Evolutionary conservation across 2,113 vertebrate genomes (phyloP), one percentile per base, ranked within the genome.

Genomic region (Herpailurus yagouaroundi): DNA sequence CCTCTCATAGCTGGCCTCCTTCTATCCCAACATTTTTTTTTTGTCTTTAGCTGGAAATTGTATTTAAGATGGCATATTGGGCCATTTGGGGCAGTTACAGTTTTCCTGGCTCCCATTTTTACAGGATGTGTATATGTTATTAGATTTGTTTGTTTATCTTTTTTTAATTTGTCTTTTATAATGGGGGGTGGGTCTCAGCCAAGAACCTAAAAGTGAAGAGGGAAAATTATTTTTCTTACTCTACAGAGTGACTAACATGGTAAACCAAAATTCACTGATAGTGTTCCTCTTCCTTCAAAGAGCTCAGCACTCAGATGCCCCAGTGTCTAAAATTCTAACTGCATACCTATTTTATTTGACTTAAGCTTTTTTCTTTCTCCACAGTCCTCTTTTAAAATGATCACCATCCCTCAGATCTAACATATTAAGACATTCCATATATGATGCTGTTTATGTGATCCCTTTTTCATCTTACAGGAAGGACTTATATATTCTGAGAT

Each of bases 311-410:
- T 85, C 50, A 48, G 7, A 19, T 63, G 18, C 10, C 14, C 69
- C 16, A 66, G 50, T 83, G 50, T 76, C 64, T 45, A 88, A 89
- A 91, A 66, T 82, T 97, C 52, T 71, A 94, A 81, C 10, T 57
- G 76, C 63, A 64, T 12, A 92, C 80, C 76, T 74, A 7, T 27
- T 84, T 50, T 64, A 11, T 64, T 92, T 89, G 33, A 16, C 82
- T 69, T 29, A 92, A 86, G 18, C 45, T 29, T 73, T 33, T 91
- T 79, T 73, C 71, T 84, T 50, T 89, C 13, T 52, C 69, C 93
- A 79, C 63, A 68, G 64, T 50, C 11, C 21, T 94, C 29, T 89
- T 82, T 89, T 55, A 87, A 93, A 86, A 14, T 66, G 38, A 68
- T 94, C 27, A 52, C 14, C 29, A 38, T 33, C 3, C 18, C 31